These are phyloP conservation scores for Buteo buteo DNA, from an alignment of 2,113 vertebrate genomes.

Conservation along the genomic window DNA sequence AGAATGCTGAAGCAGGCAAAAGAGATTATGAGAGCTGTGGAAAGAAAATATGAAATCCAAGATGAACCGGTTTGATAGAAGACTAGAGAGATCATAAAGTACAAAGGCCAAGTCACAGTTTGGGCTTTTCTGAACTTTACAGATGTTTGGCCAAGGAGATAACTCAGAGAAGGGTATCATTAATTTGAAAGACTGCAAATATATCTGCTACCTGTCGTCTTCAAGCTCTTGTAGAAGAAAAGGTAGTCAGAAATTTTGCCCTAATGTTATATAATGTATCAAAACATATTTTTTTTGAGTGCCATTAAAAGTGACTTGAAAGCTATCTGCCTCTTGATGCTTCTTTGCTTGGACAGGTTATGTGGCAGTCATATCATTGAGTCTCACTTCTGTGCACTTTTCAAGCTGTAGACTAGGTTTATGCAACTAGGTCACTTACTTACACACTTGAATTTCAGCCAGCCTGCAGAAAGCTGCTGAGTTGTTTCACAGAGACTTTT, in stretches of 20 bases:
- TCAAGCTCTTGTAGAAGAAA: neutral
- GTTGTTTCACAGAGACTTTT: neutral
- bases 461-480: neutral
- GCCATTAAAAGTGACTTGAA: neutral
- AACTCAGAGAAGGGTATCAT: neutral
- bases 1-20: neutral
- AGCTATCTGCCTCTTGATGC: neutral
- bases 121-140: neutral
- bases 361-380: neutral
- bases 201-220: neutral
- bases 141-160: neutral
- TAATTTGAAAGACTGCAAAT: neutral
- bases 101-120: neutral
- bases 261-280: neutral
- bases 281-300: neutral
- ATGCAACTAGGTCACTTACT: neutral
- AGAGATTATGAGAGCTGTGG: neutral
- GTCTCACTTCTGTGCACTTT: neutral
- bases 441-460: neutral
- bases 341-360: neutral
- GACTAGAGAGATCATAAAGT: neutral
- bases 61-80: neutral
- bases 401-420: neutral
- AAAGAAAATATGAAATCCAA: neutral
- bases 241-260: neutral